Evolutionary conservation across 2,797 vertebrate species (phyloP).

Genomic region (Spinibarbus caldwelli): DNA sequence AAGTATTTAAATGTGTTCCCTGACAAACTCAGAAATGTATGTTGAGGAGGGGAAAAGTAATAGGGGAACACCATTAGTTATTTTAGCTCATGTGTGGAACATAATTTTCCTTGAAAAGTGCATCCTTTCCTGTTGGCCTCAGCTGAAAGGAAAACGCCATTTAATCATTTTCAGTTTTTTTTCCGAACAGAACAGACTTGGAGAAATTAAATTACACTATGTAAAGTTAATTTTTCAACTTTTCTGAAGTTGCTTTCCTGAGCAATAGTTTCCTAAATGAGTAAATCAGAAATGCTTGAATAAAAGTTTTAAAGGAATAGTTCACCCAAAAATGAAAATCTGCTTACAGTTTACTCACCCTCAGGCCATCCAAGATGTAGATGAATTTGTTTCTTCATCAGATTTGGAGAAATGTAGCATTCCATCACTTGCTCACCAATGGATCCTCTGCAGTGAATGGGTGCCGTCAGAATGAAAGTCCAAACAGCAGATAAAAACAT

Average conservation of each 20-base stretch:
- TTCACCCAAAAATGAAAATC: neutral
- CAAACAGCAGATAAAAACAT: neutral
- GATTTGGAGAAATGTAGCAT: neutral
- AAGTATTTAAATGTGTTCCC: slow-evolving; percentile 4
- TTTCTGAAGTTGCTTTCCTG: neutral
- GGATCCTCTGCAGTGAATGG: neutral
- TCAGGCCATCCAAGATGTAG: neutral
- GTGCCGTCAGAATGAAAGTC: neutral
- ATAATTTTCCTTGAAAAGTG: slow-evolving; percentile 35
- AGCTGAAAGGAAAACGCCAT: slow-evolving; percentile 22
- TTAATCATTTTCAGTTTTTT: slow-evolving; percentile 32
- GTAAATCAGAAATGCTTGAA: neutral
- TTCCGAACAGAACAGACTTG: slow-evolving; percentile 1
- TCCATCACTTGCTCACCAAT: neutral
- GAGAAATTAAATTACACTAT: slow-evolving; percentile 5
- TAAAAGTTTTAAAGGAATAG: neutral
- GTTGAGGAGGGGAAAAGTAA: neutral
- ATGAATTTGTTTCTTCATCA: neutral
- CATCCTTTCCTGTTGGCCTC: slow-evolving; percentile 33
- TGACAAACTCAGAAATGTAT: neutral
- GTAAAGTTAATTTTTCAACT: neutral
- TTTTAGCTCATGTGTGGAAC: slow-evolving; percentile 43
- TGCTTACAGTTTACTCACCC: neutral
- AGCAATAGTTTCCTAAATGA: neutral
- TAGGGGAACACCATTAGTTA: slow-evolving; percentile 26